Conservation (phyloP, 2,888 invertebrate genomes). For the Nezara viridula region DNA sequence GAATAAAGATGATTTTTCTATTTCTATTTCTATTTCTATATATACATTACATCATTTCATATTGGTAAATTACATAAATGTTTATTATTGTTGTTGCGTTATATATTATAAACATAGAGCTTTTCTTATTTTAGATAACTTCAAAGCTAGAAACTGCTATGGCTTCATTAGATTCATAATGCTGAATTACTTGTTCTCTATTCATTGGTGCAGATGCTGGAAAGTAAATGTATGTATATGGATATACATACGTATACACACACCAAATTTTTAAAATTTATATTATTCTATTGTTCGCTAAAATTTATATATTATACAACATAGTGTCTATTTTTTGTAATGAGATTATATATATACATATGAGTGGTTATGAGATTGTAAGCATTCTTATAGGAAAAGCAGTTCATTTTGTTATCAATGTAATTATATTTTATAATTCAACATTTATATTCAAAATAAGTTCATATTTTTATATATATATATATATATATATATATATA, state of each 20-base stretch:
- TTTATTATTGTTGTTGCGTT: no score
- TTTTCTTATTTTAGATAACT: not conserved
- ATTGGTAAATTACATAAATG: no score
- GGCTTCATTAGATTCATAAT: slow-evolving; percentile 39
- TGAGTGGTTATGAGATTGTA: not conserved
- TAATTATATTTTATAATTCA: not conserved
- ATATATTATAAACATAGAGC: not conserved
- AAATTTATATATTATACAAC: not conserved
- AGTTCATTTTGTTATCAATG: slow-evolving; percentile 19
- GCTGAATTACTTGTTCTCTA: not conserved
- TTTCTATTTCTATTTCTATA: no score
- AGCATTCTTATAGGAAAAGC: not conserved
- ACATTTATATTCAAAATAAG: not conserved
- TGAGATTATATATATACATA: slow-evolving; percentile 27
- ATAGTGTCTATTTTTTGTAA: slow-evolving; percentile 24
- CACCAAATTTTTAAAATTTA: not conserved
- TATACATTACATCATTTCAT: no score
- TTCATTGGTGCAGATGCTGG: not conserved
- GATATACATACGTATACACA: not conserved
- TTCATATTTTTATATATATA: not conserved
- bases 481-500: not conserved
- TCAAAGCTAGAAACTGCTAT: slow-evolving; percentile 39
- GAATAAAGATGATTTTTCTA: no score
- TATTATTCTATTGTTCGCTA: not conserved
- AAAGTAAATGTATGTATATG: not conserved